These are phyloP conservation scores for Meta bourneti DNA, from an alignment of 2,888 invertebrate species.

Conservation along the genomic window DNA sequence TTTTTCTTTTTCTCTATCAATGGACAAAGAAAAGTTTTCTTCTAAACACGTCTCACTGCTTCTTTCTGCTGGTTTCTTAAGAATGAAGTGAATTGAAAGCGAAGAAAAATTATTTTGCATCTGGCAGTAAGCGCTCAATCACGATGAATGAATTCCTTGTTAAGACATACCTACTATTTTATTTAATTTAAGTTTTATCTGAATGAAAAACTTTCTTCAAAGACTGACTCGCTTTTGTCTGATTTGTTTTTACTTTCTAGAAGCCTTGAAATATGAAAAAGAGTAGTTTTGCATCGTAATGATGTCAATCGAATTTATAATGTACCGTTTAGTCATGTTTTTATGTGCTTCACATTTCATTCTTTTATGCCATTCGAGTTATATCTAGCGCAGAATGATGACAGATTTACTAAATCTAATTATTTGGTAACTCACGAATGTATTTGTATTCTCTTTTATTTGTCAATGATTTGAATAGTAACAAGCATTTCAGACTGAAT, in stretches of 20 bases:
- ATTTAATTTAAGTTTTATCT: not conserved
- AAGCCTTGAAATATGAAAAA: not conserved
- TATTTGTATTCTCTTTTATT: not conserved
- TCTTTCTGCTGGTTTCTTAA: not conserved
- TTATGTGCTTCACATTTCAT: not conserved
- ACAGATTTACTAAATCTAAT: not conserved
- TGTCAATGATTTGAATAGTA: not conserved
- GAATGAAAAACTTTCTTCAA: not conserved
- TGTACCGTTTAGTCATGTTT: not conserved
- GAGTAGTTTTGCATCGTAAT: not conserved
- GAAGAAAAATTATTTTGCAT: not conserved
- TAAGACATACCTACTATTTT: not conserved
- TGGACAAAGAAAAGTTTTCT: not conserved
- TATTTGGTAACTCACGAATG: not conserved
- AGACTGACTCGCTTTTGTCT: not conserved
- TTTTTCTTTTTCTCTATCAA: not conserved
- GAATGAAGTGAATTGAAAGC: not conserved
- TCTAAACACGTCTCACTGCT: not conserved
- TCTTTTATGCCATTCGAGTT: not conserved
- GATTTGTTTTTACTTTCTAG: not conserved
- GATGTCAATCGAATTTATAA: not conserved
- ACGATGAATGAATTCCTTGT: not conserved
- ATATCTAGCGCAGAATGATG: not conserved
- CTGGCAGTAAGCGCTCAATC: too few species aligned
- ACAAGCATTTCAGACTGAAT: too few species aligned